A percentile compares a stretch with the other conserved stretches of the same genome.
phyloP scores from a whole-genome alignment of 2,113 vertebrate genomes.

The Pelecanus crispus region DNA sequence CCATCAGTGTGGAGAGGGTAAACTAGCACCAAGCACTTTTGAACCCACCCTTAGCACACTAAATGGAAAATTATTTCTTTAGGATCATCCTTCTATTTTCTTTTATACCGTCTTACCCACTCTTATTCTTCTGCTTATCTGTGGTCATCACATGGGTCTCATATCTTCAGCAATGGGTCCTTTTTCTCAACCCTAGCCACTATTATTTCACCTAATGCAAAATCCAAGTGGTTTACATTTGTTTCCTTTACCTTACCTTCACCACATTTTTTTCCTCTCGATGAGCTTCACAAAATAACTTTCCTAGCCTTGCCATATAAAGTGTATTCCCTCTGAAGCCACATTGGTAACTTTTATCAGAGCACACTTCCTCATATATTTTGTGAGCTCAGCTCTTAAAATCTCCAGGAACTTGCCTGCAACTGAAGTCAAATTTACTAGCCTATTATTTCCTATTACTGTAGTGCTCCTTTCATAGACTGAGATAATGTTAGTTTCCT shows the following conservation, averaged over 20 bases:
- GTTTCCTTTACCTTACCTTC: neutral
- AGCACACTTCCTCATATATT: neutral
- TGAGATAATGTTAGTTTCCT: neutral
- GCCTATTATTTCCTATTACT: neutral
- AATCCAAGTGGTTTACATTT: neutral
- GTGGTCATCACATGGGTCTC: neutral
- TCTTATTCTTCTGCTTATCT: neutral
- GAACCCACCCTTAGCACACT: neutral
- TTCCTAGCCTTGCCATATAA: neutral
- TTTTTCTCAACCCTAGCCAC: neutral
- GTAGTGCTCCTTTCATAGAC: neutral
- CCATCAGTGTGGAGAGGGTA: neutral
- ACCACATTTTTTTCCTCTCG: neutral
- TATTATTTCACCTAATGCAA: neutral
- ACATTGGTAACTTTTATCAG: neutral
- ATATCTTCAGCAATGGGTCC: neutral
- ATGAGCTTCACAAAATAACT: neutral
- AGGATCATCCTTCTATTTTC: neutral
- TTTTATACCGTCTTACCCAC: neutral
- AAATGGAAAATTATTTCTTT: neutral
- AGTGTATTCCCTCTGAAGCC: neutral
- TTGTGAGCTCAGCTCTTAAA: neutral
- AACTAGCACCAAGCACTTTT: neutral
- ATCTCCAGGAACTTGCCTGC: neutral
- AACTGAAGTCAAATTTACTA: neutral